These are phyloP conservation scores for Macaria notata DNA, from an alignment of 2,888 invertebrate genomes.

Conservation along the genomic window DNA sequence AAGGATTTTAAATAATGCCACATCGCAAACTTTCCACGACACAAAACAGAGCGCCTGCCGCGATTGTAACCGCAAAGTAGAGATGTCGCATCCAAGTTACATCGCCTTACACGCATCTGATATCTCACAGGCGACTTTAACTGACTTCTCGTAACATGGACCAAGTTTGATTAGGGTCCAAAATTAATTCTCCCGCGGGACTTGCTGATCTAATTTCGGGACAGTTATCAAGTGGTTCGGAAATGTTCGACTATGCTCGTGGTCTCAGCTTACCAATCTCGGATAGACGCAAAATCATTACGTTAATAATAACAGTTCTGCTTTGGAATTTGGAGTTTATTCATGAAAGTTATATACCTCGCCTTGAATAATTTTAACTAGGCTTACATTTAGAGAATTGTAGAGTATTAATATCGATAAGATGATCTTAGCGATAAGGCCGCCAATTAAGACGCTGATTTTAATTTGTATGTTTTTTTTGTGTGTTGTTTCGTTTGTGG, in stretches of 20 bases:
- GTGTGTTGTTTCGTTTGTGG: no score
- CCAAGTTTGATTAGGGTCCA: constrained; percentile 50
- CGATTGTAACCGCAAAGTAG: constrained; percentile 18
- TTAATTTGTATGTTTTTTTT: no score
- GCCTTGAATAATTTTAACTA: no score
- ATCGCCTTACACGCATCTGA: constrained; percentile 21
- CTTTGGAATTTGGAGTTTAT: constrained; percentile 1
- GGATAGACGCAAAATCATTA: constrained; percentile 19
- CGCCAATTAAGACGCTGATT: no score
- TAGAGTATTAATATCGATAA: no score
- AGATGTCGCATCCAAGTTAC: constrained; percentile 13
- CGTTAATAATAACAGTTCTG: constrained; percentile 17
- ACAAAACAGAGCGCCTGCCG: constrained; percentile 2
- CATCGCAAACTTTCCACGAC: no score
- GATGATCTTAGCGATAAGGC: no score
- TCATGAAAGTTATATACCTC: constrained; percentile 15
- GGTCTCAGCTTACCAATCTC: constrained; percentile 13
- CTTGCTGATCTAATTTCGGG: constrained; percentile 37
- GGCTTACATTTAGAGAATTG: no score
- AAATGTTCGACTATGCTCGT: constrained; percentile 36
- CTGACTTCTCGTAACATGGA: constrained; percentile 37
- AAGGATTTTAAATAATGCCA: no score
- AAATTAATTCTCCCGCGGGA: constrained; percentile 43
- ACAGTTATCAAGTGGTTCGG: constrained; percentile 40
- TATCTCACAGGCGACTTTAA: constrained; percentile 29